Base-by-base conservation (phyloP, 2,888 invertebrate genomes). In the Tenthredo scrophulariae region DNA sequence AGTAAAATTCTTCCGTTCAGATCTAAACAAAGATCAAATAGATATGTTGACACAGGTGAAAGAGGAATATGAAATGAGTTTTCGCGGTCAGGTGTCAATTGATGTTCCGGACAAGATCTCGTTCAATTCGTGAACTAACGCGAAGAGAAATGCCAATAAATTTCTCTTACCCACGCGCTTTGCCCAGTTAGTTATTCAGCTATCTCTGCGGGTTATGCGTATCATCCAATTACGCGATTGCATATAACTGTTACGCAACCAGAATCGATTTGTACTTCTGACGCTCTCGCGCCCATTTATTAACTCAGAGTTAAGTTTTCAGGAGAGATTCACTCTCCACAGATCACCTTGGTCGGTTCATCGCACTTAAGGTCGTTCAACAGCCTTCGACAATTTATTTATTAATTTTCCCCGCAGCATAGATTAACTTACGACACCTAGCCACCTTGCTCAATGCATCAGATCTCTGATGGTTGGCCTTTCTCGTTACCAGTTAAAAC, bases 321-420 rank as follows among this genome's bases (percentile, higher is more conserved):
- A 29, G 46, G 29, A 83, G 65, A 70, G 83, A 46, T 40, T 80
- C 40, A 80, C 37, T 62, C 37, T 80, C 62, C 40, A 37, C 50
- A 15, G 46, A 83, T 67, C 67, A 58, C 83, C n/a, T 67, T 79
- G 58, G 74, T 72, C 84, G 84, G 87, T 88, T 88, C 87, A 87
- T 86, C 84, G 87, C 70, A 85, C 86, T 83, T 87, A 86, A 88
- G 88, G 87, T 88, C 88, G 87, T 86, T 84, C 86, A 85, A 86
- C 87, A 88, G 86, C 87, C 88, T 89, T 86, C 84, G 75, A 74
- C 54, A 86, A 86, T 86, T 87, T 80, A 84, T 85, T 70, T 86
- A 83, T 83, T 46, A 67, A 83, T 83, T 70, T 50, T 50, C 67
- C 54, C 62, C 62, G 18, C 77, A 50, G 62, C 58, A 62, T 80